A percentile compares a stretch with the other conserved stretches of the same genome.
phyloP scores from a whole-genome alignment of 2,888 invertebrate genomes.

The Spicauda simplicius region DNA sequence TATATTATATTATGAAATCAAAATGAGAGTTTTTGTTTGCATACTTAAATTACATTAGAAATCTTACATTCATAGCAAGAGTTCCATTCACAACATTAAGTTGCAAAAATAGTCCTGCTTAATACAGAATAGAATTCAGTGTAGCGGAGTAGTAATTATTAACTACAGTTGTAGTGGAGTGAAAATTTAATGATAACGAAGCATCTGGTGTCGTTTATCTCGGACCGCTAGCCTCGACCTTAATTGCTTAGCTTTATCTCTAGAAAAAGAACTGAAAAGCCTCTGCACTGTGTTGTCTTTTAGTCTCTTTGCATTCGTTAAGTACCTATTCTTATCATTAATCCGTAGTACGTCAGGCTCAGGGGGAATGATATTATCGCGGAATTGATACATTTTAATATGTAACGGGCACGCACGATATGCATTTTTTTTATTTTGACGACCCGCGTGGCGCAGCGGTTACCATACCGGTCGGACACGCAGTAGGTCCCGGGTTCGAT shows the following conservation, averaged over 20 bases:
- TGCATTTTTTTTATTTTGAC: too few species aligned
- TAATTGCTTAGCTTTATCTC: slow-evolving; percentile 33
- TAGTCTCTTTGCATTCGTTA: slow-evolving; percentile 4
- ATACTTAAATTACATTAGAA: too few species aligned
- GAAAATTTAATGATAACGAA: slow-evolving; percentile 33
- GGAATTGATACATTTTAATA: too few species aligned
- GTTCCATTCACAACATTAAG: not conserved
- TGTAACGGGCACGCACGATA: too few species aligned
- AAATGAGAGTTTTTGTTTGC: too few species aligned
- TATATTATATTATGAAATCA: too few species aligned
- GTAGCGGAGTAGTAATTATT: slow-evolving; percentile 2
- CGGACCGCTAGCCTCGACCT: slow-evolving; percentile 21
- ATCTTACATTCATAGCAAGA: too few species aligned
- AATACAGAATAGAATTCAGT: not conserved
- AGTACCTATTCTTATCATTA: slow-evolving; percentile 16
- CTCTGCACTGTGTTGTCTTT: slow-evolving; percentile 11
- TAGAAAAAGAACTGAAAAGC: slow-evolving; percentile 16
- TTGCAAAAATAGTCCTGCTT: not conserved
- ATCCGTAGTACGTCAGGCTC: not conserved
- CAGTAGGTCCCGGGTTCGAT: too few species aligned
- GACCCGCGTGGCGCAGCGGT: too few species aligned
- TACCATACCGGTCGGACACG: too few species aligned
- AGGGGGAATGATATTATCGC: too few species aligned
- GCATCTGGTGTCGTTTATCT: slow-evolving; percentile 34
- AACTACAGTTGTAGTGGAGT: slow-evolving; percentile 6